These are phyloP conservation scores for Eilema caniola DNA, from an alignment of 2,888 invertebrate species.

Conservation along the genomic window DNA sequence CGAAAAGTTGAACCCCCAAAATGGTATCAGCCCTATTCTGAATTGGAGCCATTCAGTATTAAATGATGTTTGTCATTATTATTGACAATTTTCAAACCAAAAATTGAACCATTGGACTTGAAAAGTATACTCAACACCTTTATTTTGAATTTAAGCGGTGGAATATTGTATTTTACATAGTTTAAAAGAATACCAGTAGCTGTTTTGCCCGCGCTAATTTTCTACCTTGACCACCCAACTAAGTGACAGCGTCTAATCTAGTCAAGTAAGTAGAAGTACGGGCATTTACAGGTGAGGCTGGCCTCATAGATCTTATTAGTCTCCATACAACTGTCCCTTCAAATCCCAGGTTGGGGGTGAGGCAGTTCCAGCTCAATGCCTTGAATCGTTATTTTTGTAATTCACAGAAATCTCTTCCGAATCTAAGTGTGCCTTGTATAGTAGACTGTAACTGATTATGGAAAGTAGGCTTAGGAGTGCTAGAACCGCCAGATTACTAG, in stretches of 20 bases:
- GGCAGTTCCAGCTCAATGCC: too few relatives aligned
- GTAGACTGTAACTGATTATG: neutral
- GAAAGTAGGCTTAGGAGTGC: neutral
- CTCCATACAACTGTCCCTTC: too few relatives aligned
- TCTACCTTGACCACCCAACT: too few relatives aligned
- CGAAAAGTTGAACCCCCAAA: conserved; percentile 1
- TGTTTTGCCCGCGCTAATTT: neutral
- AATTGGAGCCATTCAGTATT: neutral
- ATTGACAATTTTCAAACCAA: neutral
- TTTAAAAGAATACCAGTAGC: neutral
- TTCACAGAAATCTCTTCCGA: too few relatives aligned
- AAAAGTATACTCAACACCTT: neutral
- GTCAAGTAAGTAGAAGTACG: too few relatives aligned
- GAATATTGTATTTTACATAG: neutral
- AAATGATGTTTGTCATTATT: neutral
- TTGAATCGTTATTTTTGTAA: too few relatives aligned
- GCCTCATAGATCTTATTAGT: too few relatives aligned
- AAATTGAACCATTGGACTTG: neutral
- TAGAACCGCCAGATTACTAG: neutral
- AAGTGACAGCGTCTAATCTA: too few relatives aligned
- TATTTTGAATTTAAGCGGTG: neutral
- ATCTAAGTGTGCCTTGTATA: too few relatives aligned
- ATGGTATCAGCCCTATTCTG: neutral
- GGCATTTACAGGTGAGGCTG: too few relatives aligned
- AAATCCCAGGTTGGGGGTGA: too few relatives aligned